phyloP scores from a whole-genome alignment of 2,113 vertebrate species.

The Alligator mississippiensis region DNA sequence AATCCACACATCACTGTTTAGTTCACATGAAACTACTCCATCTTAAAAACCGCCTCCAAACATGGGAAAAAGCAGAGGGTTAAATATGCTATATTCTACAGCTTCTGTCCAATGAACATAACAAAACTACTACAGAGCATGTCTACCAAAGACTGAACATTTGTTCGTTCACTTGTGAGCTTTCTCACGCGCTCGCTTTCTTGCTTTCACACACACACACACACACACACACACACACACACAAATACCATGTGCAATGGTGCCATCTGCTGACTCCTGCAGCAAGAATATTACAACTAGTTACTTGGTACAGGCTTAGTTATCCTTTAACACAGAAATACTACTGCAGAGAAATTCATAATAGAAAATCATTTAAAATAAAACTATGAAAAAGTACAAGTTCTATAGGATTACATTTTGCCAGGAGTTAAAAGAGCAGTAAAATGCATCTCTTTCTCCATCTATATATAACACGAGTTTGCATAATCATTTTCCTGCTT shows the following conservation, averaged over 20 bases:
- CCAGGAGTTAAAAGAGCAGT: not conserved
- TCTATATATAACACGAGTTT: constrained; percentile 11
- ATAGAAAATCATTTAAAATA: not conserved
- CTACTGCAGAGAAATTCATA: not conserved
- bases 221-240: not conserved
- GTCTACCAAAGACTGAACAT: not conserved
- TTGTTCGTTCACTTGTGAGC: not conserved
- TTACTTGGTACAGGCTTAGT: not conserved
- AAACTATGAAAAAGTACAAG: not conserved
- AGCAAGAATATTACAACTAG: not conserved
- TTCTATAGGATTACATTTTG: not conserved
- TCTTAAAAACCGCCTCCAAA: not conserved
- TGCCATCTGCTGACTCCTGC: constrained; percentile 38
- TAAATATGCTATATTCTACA: fast-evolving
- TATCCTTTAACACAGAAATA: not conserved
- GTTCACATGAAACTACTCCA: not conserved
- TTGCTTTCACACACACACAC: not conserved
- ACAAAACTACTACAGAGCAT: fast-evolving
- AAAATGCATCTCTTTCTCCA: not conserved
- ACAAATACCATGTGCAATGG: not conserved
- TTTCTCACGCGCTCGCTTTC: no score
- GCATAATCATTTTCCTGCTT: constrained; percentile 7
- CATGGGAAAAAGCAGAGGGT: not conserved
- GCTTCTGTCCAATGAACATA: fast-evolving
- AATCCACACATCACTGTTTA: not conserved